Base-by-base conservation (phyloP, 2,888 invertebrate genomes). In the Trissolcus brochymenae region DNA sequence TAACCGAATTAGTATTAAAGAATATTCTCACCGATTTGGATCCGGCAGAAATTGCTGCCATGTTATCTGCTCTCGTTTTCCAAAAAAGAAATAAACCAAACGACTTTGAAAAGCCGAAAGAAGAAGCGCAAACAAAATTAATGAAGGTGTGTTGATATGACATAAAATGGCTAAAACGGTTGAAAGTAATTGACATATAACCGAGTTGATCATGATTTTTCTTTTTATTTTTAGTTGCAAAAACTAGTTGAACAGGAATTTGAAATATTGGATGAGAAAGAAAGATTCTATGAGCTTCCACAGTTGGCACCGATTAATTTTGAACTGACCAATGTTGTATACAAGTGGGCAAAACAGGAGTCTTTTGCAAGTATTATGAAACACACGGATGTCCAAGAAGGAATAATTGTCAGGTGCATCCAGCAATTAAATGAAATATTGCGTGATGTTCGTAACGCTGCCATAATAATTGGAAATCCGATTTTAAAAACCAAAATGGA, bases 401-500 rank as follows among this genome's bases (percentile, higher is more conserved):
- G 99, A 0, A 96, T 98, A 77, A 98, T 99, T 82, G 99, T 99
- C 0, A 92, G 98, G 59, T 97, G 97, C 86, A 99, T 99, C 80
- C 99, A 99, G 87, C 95, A 99, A 85, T 90, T 99, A 43, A 96
- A 98, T 87, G 99, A 99, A 91, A 94, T 94, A 0, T 92, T 98
- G 81, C 92, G 94, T 51, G 95, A 98, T 88, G 96, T 99, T 0
- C 94, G 95, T 86, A 96, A 96, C 82, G 98, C 98, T 0, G 98
- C 98, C 0, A 92, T 95, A 76, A 94, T 96, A 40, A 96, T 98
- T 75, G 99, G 99, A 0, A 97, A 99, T 89, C 96, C 97, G 0
- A 94, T 94, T 11, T 91, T 99, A 2, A 94, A 95, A 84, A 94
- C 94, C 78, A 99, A 98, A 91, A 98, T 99, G 97, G 95, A 98